Base-by-base conservation (phyloP, 2,888 invertebrate species). In the Hedychridium roseum region DNA sequence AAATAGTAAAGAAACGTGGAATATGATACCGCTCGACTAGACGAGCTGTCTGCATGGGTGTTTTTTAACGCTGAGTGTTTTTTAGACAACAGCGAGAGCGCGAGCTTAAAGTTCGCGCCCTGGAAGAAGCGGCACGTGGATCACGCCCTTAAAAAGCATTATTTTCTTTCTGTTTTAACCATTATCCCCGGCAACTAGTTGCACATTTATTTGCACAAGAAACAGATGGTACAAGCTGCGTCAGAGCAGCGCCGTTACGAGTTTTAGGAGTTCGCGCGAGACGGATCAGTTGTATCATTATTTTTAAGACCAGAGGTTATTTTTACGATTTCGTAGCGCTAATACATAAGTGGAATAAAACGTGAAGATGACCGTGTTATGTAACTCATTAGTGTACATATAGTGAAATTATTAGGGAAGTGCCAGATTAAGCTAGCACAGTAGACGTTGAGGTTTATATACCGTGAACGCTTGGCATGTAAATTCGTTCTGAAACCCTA, bases 91-190 rank as follows among this genome's bases (percentile, higher is more conserved):
- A 91, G 81, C 87, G 91, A 66, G 91, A 92, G 73, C 85, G 91
- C 62, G 91, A 92, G 81, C 84, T 92, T 71, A 92, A 92, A 83
- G 90, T 92, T 73, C 86, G 92, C 73, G 91, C 90, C 60, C 82
- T 92, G 68, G 92, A 92, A 82, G 91, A 92, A 82, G 92, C 92
- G 60, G 90, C 92, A 61, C 85, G 91, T 73, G 90, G 86, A 72
- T 85, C 86, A 63, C 80, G 86, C 73, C 82, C 82, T 68, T 84
- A 80, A n/a, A n/a, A n/a, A 79, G 55, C 49, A 65, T 63, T 63
- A 66, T 57, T 66, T 47, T 61, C 61, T 64, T 59, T 54, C 57
- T 64, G 56, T 57, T 55, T 41, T 64, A 65, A 49, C 31, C 42
- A 63, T 52, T 64, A 64, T 64, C 61, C 52, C 57, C 55, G 43